Percentiles rank a stretch among this genome's conserved stretches.
phyloP scores from a whole-genome alignment of 2,888 invertebrate species.

The Eutolmus rufibarbis region DNA sequence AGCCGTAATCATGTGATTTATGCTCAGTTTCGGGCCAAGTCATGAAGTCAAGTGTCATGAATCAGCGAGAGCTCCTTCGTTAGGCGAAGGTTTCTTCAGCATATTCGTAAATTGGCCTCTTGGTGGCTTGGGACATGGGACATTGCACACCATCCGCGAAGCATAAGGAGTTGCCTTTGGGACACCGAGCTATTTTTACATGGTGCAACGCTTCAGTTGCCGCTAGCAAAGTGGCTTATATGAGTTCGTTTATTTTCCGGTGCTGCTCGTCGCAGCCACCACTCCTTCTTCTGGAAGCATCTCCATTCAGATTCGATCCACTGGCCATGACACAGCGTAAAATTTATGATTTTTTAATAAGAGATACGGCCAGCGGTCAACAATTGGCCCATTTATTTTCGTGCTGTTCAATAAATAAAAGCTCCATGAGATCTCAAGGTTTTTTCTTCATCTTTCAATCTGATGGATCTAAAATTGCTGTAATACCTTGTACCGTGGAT shows the following conservation, averaged over 20 bases:
- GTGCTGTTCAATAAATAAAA: neutral
- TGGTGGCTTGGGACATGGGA: neutral
- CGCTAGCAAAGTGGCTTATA: neutral
- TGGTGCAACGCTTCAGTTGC: neutral
- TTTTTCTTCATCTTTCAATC: neutral
- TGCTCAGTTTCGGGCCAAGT: neutral
- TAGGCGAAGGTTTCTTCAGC: neutral
- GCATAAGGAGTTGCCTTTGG: neutral
- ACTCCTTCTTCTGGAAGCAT: neutral
- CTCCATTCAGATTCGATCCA: neutral
- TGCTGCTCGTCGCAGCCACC: neutral
- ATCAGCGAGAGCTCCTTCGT: neutral
- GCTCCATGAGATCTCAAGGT: neutral
- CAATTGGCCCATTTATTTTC: neutral
- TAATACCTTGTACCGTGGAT: neutral
- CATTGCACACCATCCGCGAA: neutral
- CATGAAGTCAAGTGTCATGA: neutral
- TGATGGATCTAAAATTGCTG: neutral
- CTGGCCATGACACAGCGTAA: neutral
- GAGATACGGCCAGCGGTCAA: neutral
- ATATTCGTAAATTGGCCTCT: neutral
- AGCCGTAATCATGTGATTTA: neutral
- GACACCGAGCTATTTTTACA: neutral
- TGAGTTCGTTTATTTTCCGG: neutral
- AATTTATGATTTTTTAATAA: neutral